phyloP scores from a whole-genome alignment of 2,888 invertebrate species.

The Diloba caeruleocephala region DNA sequence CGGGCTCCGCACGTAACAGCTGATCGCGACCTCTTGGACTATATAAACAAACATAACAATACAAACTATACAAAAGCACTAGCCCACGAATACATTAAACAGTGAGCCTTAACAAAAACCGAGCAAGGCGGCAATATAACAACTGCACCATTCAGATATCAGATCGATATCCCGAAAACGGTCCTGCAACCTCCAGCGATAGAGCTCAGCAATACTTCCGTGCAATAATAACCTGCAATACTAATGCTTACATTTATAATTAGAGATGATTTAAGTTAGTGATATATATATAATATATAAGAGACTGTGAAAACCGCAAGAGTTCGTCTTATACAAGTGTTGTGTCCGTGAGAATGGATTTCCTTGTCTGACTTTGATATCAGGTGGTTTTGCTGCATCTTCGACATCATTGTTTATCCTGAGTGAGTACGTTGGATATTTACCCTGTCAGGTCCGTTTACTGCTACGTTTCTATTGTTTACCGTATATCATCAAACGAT shows the following conservation, averaged over 20 bases:
- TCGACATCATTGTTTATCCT: constrained; percentile 67
- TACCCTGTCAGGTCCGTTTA: constrained; percentile 60
- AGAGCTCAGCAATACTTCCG: constrained; percentile 73
- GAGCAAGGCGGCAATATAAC: constrained; percentile 50
- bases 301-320: constrained; percentile 59
- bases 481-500: constrained; percentile 43
- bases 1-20: constrained; percentile 69
- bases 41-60: constrained; percentile 70
- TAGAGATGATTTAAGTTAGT: constrained; percentile 43
- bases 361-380: constrained; percentile 72
- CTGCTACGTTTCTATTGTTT: constrained; percentile 52
- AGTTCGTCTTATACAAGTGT: constrained; percentile 71
- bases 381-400: constrained; percentile 68
- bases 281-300: constrained; percentile 49
- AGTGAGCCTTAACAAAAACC: constrained; percentile 41
- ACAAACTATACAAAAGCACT: constrained; percentile 51
- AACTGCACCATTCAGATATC: constrained; percentile 63
- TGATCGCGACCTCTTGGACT: constrained; percentile 71
- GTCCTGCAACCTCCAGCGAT: constrained; percentile 67
- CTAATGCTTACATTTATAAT: constrained; percentile 59
- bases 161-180: constrained; percentile 81
- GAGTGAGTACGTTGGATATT: constrained; percentile 66
- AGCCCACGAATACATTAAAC: constrained; percentile 42
- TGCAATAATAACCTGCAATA: constrained; percentile 81
- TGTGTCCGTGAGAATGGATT: constrained; percentile 81